A percentile compares a stretch with the other conserved stretches of the same genome.
Evolutionary conservation across 2,888 invertebrate genomes (phyloP).

Genomic region (Dynastes grantii): DNA sequence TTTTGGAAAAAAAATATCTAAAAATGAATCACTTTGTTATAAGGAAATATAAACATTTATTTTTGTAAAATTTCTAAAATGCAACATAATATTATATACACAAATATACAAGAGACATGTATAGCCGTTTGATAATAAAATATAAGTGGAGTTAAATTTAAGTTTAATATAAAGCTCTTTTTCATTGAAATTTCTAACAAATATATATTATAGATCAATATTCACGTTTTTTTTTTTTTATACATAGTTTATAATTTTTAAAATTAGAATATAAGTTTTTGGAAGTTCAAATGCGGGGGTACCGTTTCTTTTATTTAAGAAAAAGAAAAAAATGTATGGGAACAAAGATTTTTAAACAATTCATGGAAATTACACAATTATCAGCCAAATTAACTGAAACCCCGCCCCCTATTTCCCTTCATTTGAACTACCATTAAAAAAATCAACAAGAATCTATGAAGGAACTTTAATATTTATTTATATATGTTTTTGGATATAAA

Average conservation of each 20-base stretch:
- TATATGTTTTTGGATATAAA: no score
- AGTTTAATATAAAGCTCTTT: constrained; percentile 1
- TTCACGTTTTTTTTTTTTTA: background rate
- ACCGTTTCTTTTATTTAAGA: no score
- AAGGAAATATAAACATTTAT: constrained; percentile 49
- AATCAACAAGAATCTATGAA: no score
- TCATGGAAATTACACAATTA: no score
- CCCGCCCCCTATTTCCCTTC: no score
- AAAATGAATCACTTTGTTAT: background rate
- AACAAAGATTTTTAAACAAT: no score
- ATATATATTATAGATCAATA: background rate
- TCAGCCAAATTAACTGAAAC: no score
- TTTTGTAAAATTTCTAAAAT: constrained; percentile 42
- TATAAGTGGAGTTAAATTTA: background rate
- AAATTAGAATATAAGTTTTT: no score
- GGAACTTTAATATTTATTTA: no score
- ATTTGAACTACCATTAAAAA: no score
- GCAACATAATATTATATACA: constrained; percentile 40
- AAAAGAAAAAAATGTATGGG: no score
- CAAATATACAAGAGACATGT: constrained; percentile 16
- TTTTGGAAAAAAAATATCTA: background rate
- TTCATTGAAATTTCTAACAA: constrained; percentile 3
- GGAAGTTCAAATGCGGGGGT: no score
- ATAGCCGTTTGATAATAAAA: constrained; percentile 7
- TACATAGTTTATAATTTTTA: background rate